Base-by-base conservation (phyloP, 1,140 invertebrate species). In the Drosophila rhopaloa region DNA sequence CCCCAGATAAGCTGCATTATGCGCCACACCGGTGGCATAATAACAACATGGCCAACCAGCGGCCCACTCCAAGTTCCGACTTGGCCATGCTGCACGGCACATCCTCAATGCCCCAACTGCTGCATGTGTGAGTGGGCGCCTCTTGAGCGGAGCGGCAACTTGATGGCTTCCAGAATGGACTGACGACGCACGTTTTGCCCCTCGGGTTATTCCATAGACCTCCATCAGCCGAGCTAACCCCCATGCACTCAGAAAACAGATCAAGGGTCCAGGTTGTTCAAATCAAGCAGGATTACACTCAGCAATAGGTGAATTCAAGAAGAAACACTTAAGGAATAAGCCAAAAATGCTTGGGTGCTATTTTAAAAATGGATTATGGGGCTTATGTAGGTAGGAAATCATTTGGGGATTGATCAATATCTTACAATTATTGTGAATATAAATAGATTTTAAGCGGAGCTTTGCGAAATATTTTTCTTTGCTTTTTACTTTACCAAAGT, bases 1-100 rank as follows among this genome's bases (percentile, higher is more conserved):
- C 84, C 83, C 84, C 61, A 84, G 84, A 88, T 88, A 81, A 88
- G 80, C 84, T 81, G 84, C 85, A 89, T 88, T 88, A 88, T 84
- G 80, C 84, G 84, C 84, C 76, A 88, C 84, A 71, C 80, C 70
- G 80, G 79, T 62, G 76, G 77, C 68, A 84, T 78, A 88, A 89
- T 89, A 71, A 75, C 76, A 74, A 62, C 48, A 48, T 63, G 32
- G 37, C 60, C 51, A 47, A 35, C 53, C 47, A 80, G 47, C 58
- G 48, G 62, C 43, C 51, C 59, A 16, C 38, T 41, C 47, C 29
- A 54, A 40, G 40, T n/a, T n/a, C 13, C 16, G 35, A 54, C 56
- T 46, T 63, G 59, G 27, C 56, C 60, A 58, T 58, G 75, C 47
- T 76, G 59, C 37, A 51, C 43, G 27, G 59, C 37, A 51, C 43